These are phyloP conservation scores for Lethrus apterus DNA, from an alignment of 1,140 invertebrate genomes.

Conservation along the genomic window DNA sequence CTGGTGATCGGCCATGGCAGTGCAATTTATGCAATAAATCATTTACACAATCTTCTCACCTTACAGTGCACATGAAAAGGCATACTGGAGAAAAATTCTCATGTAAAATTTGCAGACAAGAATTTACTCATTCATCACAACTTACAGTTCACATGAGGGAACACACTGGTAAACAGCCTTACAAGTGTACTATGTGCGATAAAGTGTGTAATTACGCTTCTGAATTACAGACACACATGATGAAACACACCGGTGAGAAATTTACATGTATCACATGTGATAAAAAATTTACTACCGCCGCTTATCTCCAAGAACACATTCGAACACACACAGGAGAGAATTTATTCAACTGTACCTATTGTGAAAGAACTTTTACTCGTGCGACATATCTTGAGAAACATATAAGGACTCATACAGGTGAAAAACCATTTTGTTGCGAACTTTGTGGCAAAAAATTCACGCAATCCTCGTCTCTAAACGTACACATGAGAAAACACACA, in stretches of 20 bases:
- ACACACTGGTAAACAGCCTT: slow-evolving; percentile 48
- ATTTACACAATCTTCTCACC: slow-evolving; percentile 23
- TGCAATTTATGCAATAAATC: slow-evolving; percentile 48
- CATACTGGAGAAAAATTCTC: slow-evolving; percentile 25
- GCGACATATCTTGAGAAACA: slow-evolving; percentile 32
- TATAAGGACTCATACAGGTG: slow-evolving; percentile 49
- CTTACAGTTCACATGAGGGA: slow-evolving; percentile 76
- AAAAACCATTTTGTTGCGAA: slow-evolving; percentile 70
- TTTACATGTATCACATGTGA: slow-evolving; percentile 35
- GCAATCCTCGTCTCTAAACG: slow-evolving; percentile 44
- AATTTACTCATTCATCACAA: slow-evolving; percentile 65
- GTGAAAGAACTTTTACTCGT: slow-evolving; percentile 40
- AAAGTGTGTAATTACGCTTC: slow-evolving; percentile 71
- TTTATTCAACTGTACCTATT: slow-evolving; percentile 41
- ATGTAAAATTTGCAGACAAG: slow-evolving; percentile 41
- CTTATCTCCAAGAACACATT: slow-evolving; percentile 25
- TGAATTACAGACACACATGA: slow-evolving; percentile 68
- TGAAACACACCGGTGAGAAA: slow-evolving; percentile 68
- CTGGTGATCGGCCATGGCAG: slow-evolving; percentile 47
- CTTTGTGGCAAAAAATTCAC: slow-evolving; percentile 63
- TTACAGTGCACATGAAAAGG: slow-evolving; percentile 51
- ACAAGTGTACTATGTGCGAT: slow-evolving; percentile 51
- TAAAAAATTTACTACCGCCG: slow-evolving; percentile 24
- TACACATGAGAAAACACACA: slow-evolving; percentile 49
- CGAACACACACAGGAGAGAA: slow-evolving; percentile 25